Percentiles rank a stretch among this genome's conserved stretches.
These are phyloP conservation scores for Ceratina australensis DNA, from an alignment of 1,140 invertebrate genomes.

Conservation along the genomic window DNA sequence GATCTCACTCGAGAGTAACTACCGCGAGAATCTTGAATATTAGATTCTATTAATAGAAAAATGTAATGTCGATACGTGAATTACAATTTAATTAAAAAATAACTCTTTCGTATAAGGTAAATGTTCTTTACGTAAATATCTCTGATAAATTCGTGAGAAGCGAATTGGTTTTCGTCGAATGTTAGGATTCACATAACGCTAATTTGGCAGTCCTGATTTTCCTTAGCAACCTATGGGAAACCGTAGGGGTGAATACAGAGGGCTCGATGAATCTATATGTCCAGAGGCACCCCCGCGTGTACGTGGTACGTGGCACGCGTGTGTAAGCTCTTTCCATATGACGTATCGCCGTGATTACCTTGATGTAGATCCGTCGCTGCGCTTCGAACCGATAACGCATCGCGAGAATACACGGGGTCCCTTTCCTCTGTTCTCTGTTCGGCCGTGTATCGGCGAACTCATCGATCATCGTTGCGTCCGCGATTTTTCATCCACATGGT, in stretches of 20 bases:
- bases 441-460: slow-evolving; percentile 46
- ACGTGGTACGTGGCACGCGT: slow-evolving; percentile 7
- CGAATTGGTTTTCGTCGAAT: not conserved
- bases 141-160: not conserved
- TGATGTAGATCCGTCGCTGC: slow-evolving; percentile 63
- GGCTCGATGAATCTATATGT: slow-evolving; percentile 54
- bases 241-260: slow-evolving; percentile 44
- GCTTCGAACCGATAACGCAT: slow-evolving; percentile 58
- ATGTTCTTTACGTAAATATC: too few relatives aligned
- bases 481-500: slow-evolving; percentile 58
- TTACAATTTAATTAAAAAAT: too few relatives aligned
- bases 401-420: slow-evolving; percentile 35
- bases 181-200: slow-evolving; percentile 53
- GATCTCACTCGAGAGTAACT: too few relatives aligned
- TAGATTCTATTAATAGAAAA: too few relatives aligned
- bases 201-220: slow-evolving; percentile 69
- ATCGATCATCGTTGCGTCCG: slow-evolving; percentile 63
- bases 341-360: slow-evolving; percentile 62
- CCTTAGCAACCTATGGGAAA: slow-evolving; percentile 46
- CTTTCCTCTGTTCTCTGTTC: slow-evolving; percentile 44
- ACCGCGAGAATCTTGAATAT: too few relatives aligned
- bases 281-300: not conserved
- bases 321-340: slow-evolving; percentile 57
- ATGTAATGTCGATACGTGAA: too few relatives aligned
- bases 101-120: too few relatives aligned